Percentiles rank a stretch among this genome's conserved stretches.
phyloP scores from a whole-genome alignment of 2,797 vertebrate species.

The Clarias laeviceps region DNA sequence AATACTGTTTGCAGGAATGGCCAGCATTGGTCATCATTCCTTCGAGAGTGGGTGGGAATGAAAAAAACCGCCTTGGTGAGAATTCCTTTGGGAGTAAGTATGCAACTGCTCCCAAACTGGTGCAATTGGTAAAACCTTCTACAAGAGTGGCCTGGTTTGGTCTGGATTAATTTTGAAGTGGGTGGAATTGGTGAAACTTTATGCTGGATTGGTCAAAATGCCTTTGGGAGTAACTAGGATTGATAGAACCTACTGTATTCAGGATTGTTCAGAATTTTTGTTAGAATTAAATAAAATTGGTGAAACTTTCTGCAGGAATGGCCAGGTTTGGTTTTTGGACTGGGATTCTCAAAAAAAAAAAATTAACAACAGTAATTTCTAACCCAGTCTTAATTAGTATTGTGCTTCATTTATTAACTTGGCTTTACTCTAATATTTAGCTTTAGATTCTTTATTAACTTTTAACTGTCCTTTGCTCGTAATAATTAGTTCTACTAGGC shows the following conservation, averaged over 20 bases:
- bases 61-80: neutral
- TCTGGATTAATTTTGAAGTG: no score
- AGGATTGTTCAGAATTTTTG: neutral
- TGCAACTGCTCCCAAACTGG: neutral
- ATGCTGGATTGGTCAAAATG: neutral
- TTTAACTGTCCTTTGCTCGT: neutral
- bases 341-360: no score
- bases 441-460: conserved; percentile 33
- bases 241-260: neutral
- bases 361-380: neutral
- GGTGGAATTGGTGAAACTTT: neutral
- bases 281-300: neutral
- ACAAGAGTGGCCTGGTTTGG: no score
- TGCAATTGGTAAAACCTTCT: neutral
- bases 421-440: conserved; percentile 6
- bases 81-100: neutral
- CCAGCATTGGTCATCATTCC: neutral
- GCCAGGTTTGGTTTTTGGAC: no score
- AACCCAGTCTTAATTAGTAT: conserved; percentile 25
- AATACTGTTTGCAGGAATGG: neutral
- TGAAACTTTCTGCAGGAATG: neutral
- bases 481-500: conserved; percentile 22
- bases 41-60: neutral
- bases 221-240: neutral
- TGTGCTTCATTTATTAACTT: conserved; percentile 26